These are phyloP conservation scores for Bryconaethiops microstoma DNA, from an alignment of 2,797 vertebrate genomes.

Conservation along the genomic window DNA sequence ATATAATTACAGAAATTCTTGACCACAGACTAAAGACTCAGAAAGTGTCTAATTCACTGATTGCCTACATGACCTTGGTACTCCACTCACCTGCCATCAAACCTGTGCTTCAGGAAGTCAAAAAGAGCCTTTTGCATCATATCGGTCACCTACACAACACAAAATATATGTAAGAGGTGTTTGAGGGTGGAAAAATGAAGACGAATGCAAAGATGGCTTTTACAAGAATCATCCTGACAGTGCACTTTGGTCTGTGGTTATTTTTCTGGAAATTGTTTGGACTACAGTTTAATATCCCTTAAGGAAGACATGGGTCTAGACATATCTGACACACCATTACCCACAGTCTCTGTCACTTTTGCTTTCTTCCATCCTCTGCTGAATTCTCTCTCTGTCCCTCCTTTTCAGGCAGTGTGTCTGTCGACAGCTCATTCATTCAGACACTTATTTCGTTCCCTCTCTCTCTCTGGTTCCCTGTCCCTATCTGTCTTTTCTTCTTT, in stretches of 20 bases:
- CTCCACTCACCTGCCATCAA: slow-evolving; percentile 95
- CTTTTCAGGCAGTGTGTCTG: slow-evolving; percentile 70
- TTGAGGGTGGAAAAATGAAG: neutral
- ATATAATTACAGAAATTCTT: neutral
- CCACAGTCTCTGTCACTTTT: neutral
- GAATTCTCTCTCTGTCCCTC: neutral
- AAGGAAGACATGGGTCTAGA: neutral
- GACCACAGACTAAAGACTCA: neutral
- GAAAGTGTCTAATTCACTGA: neutral
- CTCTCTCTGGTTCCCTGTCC: slow-evolving; percentile 12
- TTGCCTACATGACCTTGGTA: neutral
- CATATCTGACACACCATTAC: slow-evolving; percentile 9
- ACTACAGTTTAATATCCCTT: neutral
- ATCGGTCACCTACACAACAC: slow-evolving; percentile 89
- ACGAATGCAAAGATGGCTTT: neutral
- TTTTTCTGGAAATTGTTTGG: neutral
- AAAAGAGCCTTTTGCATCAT: slow-evolving; percentile 99
- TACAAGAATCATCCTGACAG: neutral
- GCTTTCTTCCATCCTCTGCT: neutral
- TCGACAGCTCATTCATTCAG: slow-evolving; percentile 78
- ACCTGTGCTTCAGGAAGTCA: slow-evolving; percentile 99
- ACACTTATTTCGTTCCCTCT: neutral
- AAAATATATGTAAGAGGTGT: neutral
- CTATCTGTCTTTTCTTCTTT: slow-evolving; percentile 10
- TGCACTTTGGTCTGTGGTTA: neutral